Evolutionary conservation across 2,113 vertebrate genomes (phyloP).

Genomic region (Lophotis ruficrista): DNA sequence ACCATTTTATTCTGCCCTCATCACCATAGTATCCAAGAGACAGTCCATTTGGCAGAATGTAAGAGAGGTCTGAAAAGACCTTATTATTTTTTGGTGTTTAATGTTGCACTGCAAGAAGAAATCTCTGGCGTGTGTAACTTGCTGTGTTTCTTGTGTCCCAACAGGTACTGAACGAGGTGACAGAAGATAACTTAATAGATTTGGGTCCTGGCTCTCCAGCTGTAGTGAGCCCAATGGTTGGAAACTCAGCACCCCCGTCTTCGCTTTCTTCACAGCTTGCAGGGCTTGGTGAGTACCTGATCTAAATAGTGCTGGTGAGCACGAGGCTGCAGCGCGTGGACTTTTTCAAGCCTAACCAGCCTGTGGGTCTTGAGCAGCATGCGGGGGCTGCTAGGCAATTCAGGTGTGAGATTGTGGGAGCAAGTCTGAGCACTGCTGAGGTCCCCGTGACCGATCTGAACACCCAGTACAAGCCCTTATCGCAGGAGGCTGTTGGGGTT

Average conservation of each 20-base stretch:
- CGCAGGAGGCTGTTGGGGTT: neutral
- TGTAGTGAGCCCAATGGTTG: slow-evolving; percentile 91
- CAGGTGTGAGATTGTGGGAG: neutral
- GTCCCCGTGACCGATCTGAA: neutral
- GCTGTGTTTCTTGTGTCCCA: neutral
- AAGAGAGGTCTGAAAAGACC: neutral
- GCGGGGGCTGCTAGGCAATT: neutral
- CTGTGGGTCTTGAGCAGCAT: neutral
- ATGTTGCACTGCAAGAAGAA: neutral
- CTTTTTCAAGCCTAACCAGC: neutral
- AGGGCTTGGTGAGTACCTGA: slow-evolving; percentile 83
- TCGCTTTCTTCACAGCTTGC: slow-evolving; percentile 91
- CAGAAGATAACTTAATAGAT: slow-evolving; percentile 97
- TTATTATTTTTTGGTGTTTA: neutral
- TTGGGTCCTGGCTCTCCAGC: slow-evolving; percentile 96
- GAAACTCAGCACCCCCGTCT: slow-evolving; percentile 76
- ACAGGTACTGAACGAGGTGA: slow-evolving; percentile 93
- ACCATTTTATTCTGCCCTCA: neutral
- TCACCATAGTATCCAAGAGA: neutral
- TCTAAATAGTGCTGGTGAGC: too few species aligned
- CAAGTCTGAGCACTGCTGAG: neutral
- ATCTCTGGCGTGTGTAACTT: neutral
- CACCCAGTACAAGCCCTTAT: neutral
- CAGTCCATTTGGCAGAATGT: neutral
- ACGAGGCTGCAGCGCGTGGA: neutral